Conservation (phyloP, 1,140 invertebrate genomes). For the Drosophila navojoa region DNA sequence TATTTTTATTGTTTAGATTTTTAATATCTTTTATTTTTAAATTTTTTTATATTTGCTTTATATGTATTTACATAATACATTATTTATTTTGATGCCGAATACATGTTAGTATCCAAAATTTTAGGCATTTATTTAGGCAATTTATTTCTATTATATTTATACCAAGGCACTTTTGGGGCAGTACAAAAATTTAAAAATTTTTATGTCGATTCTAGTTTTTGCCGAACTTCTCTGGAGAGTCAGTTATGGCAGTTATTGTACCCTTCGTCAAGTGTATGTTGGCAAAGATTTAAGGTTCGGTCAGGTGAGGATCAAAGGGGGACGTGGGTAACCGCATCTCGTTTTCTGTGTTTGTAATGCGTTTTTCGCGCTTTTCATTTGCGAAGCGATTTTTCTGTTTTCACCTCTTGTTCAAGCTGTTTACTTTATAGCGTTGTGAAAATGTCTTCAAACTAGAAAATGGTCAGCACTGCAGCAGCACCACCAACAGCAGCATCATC, state of each 20-base stretch:
- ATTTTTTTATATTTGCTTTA: too few relatives aligned
- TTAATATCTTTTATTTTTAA: too few relatives aligned
- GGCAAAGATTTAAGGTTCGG: background rate
- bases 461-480: slow-evolving; percentile 38
- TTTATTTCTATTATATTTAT: too few relatives aligned
- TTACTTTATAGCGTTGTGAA: slow-evolving; percentile 78
- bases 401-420: slow-evolving; percentile 57
- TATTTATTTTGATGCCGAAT: too few relatives aligned
- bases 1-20: too few relatives aligned
- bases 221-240: background rate
- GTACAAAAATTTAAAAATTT: too few relatives aligned
- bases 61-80: too few relatives aligned
- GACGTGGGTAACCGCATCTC: slow-evolving; percentile 21
- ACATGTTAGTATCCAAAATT: too few relatives aligned
- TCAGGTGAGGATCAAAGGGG: background rate
- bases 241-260: slow-evolving; percentile 8
- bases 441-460: slow-evolving; percentile 78
- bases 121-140: too few relatives aligned
- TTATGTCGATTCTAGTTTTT: too few relatives aligned
- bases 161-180: too few relatives aligned
- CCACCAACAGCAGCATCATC: slow-evolving; percentile 7
- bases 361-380: slow-evolving; percentile 80
- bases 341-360: slow-evolving; percentile 75
- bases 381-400: slow-evolving; percentile 76
- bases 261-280: slow-evolving; percentile 24